Base-by-base conservation (phyloP, 1,140 invertebrate species). In the Drosophila virilis region DNA sequence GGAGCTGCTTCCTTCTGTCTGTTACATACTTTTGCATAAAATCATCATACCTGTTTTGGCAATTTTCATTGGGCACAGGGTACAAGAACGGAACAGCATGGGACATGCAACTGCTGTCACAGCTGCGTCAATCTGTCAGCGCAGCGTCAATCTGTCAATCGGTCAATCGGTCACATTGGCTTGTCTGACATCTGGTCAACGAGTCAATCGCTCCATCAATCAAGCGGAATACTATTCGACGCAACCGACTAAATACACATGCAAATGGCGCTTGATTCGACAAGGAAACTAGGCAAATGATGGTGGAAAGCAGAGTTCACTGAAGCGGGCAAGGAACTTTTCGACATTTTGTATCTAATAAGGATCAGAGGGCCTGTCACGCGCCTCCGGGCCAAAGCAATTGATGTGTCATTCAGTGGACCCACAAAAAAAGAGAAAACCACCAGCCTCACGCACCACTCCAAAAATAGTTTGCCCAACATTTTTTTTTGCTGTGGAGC, bases 141-240 rank as follows among this genome's bases (percentile, higher is more conserved):
- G 59, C 48, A 52, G 40, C 35, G 22, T 28, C 22, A 48, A 35
- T 40, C 67, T 70, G 81, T 61, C 57, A 60, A 32, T 22, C 67
- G 58, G 61, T 77, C 51, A 60, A 51, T 55, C 37, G 42, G 12
- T 69, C 60, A 64, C 55, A 50, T 55, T 17, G 9, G 38, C 60
- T 45, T 69, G 32, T 59, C 78, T 60, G 64, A 68, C 45, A 33
- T 43, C 13, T 43, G 77, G 45, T 65, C 74, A 70, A 13, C 55
- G 17, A 88, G 72, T 82, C 78, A 78, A 78, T 88, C 68, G 79
- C 88, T 86, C 79, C 82, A 88, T 82, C 83, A 86, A 48, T 46
- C 72, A 68, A 69, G 59, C 60, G 73, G 72, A 75, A 8, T 52
- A 37, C n/a, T 9, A 8, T 51, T 13, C 48, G 43, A 59, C 54